Base-by-base conservation (phyloP, 2,797 vertebrate genomes). In the Enteromius trimaculatus region DNA sequence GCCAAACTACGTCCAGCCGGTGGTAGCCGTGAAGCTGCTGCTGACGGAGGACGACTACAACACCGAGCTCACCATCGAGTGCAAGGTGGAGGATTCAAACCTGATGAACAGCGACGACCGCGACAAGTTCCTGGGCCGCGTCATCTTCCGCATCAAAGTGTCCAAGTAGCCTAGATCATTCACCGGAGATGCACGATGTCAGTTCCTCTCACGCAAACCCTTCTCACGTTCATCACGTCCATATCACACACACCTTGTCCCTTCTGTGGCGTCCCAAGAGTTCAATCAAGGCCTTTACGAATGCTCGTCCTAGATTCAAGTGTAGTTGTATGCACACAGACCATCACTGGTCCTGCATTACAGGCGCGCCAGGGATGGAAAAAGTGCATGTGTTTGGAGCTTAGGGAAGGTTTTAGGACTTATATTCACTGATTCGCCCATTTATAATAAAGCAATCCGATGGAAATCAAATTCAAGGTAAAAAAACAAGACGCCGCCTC, bases 41-140 rank as follows among this genome's bases (percentile, higher is more conserved):
- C 88, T 97, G 77, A 82, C 9, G 1, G 87, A 92, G 87, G 91
- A 91, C 13, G 93, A 91, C 88, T 92, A 91, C 84, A 92, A 93
- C 87, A 90, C 87, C 53, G 91, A 96, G 88, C 93, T 95, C 83
- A 86, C 86, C 23, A 89, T 98, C 23, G 96, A 98, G 92, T 98
- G 97, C 90, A 97, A 94, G 92, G 92, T 98, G 44, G 91, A 93
- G 21, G 97, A 96, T 37, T 91, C 97, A 0, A 91, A 98, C 92
- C 94, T 98, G 80, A 93, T 90, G 84, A 97, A 96, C 49, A 65
- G 94, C 23, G 95, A 97, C 64, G 96, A 97, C 0, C 95, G 97
- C 23, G 97, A 98, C 95, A 97, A 97, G 94, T 97, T 95, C 91
- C 90, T 97, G 92, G 97, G 97, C 88, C 96, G 96, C 19, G 93